Base-by-base conservation (phyloP, 2,888 invertebrate species). In the Aleiodes alternator region DNA sequence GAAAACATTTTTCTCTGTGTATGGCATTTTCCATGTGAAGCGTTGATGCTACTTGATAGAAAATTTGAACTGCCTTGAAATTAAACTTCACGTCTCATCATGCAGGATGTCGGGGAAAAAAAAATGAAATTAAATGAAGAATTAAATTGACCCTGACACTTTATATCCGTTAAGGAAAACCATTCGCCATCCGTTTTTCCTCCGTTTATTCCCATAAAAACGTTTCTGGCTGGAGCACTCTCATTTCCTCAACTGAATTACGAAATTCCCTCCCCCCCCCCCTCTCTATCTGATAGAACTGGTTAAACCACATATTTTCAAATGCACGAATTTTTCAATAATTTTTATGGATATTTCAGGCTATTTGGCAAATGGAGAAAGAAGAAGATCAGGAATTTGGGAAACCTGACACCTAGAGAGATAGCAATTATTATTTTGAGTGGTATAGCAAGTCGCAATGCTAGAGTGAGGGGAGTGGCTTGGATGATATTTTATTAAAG, bases 381-480 rank as follows among this genome's bases (percentile, higher is more conserved):
- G 23, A 69, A 55, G 23, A 23, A 23, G 48, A 69, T 69, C 14
- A n/a, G 43, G 34, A 23, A 53, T 16, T 51, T 29, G 51, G 43
- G 64, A 38, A 53, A 38, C 53, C 80, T 81, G 85, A 84, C 84
- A 85, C 83, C 80, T 14, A 48, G 48, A 48, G 81, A 79, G 82
- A 83, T 82, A 85, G 85, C 87, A 87, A 88, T 87, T 87, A 88
- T 88, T 87, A 88, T 87, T 87, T 87, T 85, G 88, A 87, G 86
- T 84, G 86, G 84, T 83, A 16, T 85, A 86, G 85, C 85, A 87
- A 86, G 85, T 16, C 86, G 84, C 84, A 83, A 23, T 23, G 82
- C 81, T 3, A 43, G 43, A 11, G 43, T 11, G 43, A 43, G 43
- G 43, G 43, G 43, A 43, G 43, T 43, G 43, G 34, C 34, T 80